Evolutionary conservation across 2,797 vertebrate species (phyloP), one percentile per base, ranked within the genome.

Genomic region (Malacoctenus gilli): DNA sequence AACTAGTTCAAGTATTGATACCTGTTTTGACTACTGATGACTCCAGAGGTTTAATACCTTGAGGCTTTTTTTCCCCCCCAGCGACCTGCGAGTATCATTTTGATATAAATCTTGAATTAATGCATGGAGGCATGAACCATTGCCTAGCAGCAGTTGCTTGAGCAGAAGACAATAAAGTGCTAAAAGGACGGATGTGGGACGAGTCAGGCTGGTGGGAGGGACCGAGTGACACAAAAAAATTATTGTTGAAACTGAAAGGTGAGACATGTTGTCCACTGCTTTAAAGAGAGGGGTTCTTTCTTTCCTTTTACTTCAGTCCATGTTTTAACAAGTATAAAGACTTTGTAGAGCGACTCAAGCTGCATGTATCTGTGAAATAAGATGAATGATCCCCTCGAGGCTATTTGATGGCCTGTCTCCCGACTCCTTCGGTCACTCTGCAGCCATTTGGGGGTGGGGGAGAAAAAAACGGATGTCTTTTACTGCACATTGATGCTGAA

Each of bases 111-210:
- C 68, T 68, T 51, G 63, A 78, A 70, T 50, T 72, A 62, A 71
- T 79, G 72, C 74, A 82, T 80, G 73, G 46, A 70, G 66, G 69
- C 70, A 79, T 75, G 49, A 70, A 46, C 8, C 14, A 61, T 41
- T 72, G 77, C 68, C 68, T 66, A 38, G 59, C 73, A 81, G 55
- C 68, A 58, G 56, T 61, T 66, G 62, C 38, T 67, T 63, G 40
- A 61, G 48, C 49, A 53, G 48, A 62, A 39, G 67, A 57, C 23
- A 57, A 30, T 49, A 23, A 48, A 61, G 60, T 56, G 36, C 51
- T 59, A 14, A 2, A 10, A 62, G 25, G 41, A 50, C 15, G 20
- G 28, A 43, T 0, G 6, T n/a, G 8, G 41, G 42, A 55, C 53
- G 38, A 62, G 57, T 38, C 34, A 13, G 12, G 16, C 19, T n/a